Base-by-base conservation (phyloP, 2,888 invertebrate species). In the Brachyopa scutellaris region DNA sequence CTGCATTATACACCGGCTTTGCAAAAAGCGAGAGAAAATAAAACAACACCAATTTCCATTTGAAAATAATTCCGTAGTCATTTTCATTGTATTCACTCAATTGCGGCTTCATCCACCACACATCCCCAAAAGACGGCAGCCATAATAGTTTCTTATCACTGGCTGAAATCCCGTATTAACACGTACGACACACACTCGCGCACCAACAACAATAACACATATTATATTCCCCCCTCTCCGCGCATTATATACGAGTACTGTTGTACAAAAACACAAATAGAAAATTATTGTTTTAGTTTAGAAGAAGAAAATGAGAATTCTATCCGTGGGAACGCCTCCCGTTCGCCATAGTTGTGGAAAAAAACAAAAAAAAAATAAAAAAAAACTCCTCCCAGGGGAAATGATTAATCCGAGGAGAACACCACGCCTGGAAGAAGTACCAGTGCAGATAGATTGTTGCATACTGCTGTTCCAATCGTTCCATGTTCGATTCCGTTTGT, bases 141-240 rank as follows among this genome's bases (percentile, higher is more conserved):
- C 82, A 82, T 82, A 70, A 82, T 82, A 82, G 64, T 82, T 82
- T 70, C 59, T 82, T 77, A 82, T 82, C 82, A 66, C 51, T 33
- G 38, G 13, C 51, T 21, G 36, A 77, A 82, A 82, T 82, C 82
- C 82, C 31, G 36, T 53, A 64, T 53, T 57, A 61, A 61, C 36
- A 29, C 40, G 23, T 36, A 33, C 69, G 40, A 51, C 69, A 51
- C 26, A 26, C 29, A 23, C 26, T 61, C 45, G 33, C 66, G 7
- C 8, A 13, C 38, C 11, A 33, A 21, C 42, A 21, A 42, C n/a
- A 19, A 21, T 23, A 38, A 31, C 40, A 51, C 19, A 38, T 4
- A 29, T 26, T 49, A 49, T 40, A 45, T 33, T 29, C 31, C 69
- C 59, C 74, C 74, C 76, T 74, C 74, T 57, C 29, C 6, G 2